Evolutionary conservation across 1,140 invertebrate species (phyloP).

Genomic region (Pomacea maculata): DNA sequence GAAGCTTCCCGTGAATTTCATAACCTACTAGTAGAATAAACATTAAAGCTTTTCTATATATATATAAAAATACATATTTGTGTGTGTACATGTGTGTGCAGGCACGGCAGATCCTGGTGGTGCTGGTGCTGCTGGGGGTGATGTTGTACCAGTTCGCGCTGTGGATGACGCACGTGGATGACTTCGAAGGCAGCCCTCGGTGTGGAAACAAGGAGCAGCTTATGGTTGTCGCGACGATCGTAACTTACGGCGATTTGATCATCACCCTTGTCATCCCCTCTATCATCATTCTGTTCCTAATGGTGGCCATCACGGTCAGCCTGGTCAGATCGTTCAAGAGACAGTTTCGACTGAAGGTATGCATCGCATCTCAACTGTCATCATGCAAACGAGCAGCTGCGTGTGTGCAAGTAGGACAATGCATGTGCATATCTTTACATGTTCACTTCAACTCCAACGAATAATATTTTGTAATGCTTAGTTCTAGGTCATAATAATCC

Average conservation of each 20-base stretch:
- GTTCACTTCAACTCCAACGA: not conserved
- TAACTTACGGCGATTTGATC: constrained; percentile 70
- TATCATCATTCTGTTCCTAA: constrained; percentile 70
- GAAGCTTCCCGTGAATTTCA: too few relatives aligned
- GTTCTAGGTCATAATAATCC: too few relatives aligned
- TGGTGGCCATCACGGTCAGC: constrained; percentile 69
- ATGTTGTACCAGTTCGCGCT: constrained; percentile 43
- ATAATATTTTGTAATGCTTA: too few relatives aligned
- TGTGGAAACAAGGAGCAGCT: constrained; percentile 26
- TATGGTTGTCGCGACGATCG: constrained; percentile 63
- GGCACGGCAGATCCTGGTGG: constrained; percentile 23
- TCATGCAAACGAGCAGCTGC: too few relatives aligned
- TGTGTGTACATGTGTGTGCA: not conserved
- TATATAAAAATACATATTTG: too few relatives aligned
- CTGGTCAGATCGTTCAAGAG: constrained; percentile 33
- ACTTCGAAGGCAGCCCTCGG: not conserved
- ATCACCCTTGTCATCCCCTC: constrained; percentile 69
- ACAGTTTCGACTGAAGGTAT: constrained; percentile 24
- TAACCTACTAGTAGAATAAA: too few relatives aligned
- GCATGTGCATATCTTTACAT: constrained; percentile 9
- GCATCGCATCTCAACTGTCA: not conserved
- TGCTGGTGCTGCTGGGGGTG: constrained; percentile 26
- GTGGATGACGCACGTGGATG: constrained; percentile 33
- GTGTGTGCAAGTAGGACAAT: not conserved
- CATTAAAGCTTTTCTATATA: too few relatives aligned